Evolutionary conservation across 2,888 invertebrate genomes (phyloP).

Genomic region (Eupithecia abbreviata): DNA sequence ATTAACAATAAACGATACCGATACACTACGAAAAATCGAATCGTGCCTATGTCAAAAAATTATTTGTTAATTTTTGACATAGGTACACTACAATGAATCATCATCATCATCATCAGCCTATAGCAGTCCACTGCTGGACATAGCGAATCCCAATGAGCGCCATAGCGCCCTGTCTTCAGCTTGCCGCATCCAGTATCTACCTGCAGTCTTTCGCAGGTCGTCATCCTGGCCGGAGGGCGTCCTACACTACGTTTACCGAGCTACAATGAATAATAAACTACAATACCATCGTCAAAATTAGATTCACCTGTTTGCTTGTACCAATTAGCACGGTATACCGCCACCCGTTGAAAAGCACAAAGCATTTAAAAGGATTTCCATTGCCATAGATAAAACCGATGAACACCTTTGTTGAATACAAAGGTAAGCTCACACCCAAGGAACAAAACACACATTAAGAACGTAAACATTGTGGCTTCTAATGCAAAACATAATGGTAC

Average conservation of each 20-base stretch:
- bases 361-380: slow-evolving; percentile 7
- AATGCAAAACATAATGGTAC: slow-evolving; percentile 41
- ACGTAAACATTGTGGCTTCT: slow-evolving; percentile 43
- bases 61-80: not conserved
- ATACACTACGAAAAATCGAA: too few relatives aligned
- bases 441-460: slow-evolving; percentile 41
- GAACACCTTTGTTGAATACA: slow-evolving; percentile 36
- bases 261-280: not conserved
- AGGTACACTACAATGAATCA: too few relatives aligned
- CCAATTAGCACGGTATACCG: not conserved
- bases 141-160: too few relatives aligned
- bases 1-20: too few relatives aligned
- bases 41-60: too few relatives aligned
- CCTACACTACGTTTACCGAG: too few relatives aligned
- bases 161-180: too few relatives aligned
- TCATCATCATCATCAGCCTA: too few relatives aligned
- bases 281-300: not conserved
- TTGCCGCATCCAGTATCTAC: too few relatives aligned
- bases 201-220: too few relatives aligned
- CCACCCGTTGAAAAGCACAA: slow-evolving; percentile 2
- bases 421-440: slow-evolving; percentile 40
- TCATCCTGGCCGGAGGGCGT: too few relatives aligned
- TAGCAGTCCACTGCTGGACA: too few relatives aligned
- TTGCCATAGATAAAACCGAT: slow-evolving; percentile 22
- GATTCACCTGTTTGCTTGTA: not conserved